Conservation (phyloP, 2,113 vertebrate species). For the Ranitomeya imitator region DNA sequence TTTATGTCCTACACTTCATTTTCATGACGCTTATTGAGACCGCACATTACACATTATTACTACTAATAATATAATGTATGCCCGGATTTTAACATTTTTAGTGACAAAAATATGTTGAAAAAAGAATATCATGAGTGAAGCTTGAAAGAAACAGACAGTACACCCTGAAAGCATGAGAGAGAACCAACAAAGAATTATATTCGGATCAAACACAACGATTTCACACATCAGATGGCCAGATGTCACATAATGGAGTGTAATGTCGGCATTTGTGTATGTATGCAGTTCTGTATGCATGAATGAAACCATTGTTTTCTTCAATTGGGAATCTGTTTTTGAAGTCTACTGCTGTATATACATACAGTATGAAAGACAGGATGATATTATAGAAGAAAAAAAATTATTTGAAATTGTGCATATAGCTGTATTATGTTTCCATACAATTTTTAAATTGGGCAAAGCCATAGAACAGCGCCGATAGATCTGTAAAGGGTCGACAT, state of each 20-base stretch:
- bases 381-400: background rate
- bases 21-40: background rate
- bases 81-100: background rate
- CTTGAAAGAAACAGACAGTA: background rate
- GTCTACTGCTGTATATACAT: background rate
- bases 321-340: background rate
- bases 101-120: background rate
- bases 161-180: background rate
- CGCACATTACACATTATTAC: background rate
- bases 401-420: background rate
- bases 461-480: background rate
- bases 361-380: background rate
- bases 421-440: background rate
- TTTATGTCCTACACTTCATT: background rate
- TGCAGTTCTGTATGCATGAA: background rate
- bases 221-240: constrained; percentile 21
- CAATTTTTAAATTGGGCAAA: background rate
- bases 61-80: background rate
- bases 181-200: background rate
- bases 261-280: constrained; percentile 1
- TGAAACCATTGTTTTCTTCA: background rate
- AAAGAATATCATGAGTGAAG: background rate
- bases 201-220: background rate
- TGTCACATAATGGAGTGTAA: background rate
- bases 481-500: no score